Base-by-base conservation (phyloP, 2,888 invertebrate genomes). In the Dastarcus helophoroides region DNA sequence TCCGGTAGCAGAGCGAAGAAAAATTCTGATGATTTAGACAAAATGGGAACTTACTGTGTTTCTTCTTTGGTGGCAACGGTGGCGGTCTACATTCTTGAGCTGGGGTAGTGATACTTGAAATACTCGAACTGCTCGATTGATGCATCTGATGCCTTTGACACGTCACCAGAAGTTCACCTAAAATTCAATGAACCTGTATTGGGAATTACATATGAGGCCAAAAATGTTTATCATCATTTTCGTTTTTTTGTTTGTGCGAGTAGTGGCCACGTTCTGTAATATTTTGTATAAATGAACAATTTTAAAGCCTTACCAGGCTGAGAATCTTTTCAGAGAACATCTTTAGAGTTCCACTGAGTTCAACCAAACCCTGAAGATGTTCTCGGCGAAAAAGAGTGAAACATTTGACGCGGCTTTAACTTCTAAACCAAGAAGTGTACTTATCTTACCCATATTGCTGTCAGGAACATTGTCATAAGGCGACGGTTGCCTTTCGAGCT, bases 31-130 rank as follows among this genome's bases (percentile, higher is more conserved):
- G n/a, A 6, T 7, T 6, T 6, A 17, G 24, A 37, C 27, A 17
- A 17, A 17, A 17, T 17, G 32, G 26, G 26, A 22, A 84, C 90
- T 85, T 76, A 90, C 91, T 91, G 71, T 93, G 85, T 63, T 84
- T 82, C 64, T 90, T 90, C 68, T 93, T 93, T 25, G 83, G 78
- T 22, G 93, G 93, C 42, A 93, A 65, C 28, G 93, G 93, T 38
- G 93, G 93, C 39, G 90, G 85, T 53, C 74, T 68, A 46, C 77
- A 77, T 48, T 79, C 76, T 46, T 76, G 71, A 22, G 59, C 54
- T 39, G 26, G 27, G 9, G n/a, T 19, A 10, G 14, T 27, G 10
- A 23, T 21, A 6, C 19, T 16, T 3, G 24, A 26, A 14, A 27
- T 22, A 12, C 29, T 14, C 11, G 39, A 35, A 38, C 45, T 29